Evolutionary conservation across 2,797 vertebrate genomes (phyloP), one percentile per base, ranked within the genome.

Genomic region (Parauchenoglanis punctatus): DNA sequence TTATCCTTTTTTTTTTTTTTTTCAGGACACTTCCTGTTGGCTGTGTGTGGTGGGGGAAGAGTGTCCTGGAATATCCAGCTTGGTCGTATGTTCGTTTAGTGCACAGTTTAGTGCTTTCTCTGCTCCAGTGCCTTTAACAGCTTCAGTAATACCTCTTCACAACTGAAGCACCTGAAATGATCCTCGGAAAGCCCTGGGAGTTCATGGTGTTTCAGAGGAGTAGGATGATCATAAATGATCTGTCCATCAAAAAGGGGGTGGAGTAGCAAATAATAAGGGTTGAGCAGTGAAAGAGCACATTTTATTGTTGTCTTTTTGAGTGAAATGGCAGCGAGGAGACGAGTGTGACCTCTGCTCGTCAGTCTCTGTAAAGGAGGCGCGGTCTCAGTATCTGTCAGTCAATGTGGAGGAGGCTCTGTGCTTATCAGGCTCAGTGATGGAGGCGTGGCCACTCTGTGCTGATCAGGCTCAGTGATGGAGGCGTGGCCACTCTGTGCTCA

Each of bases 21-120:
- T 77, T 20, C 58, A 20, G 58, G 80, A 83, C 67, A 61, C 65
- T 87, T 87, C 70, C 86, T 75, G 72, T 67, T n/a, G 46, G 44
- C 17, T 63, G 59, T 44, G 31, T 65, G 44, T 59, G 25, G 52
- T 70, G 65, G 49, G 25, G 63, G 23, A n/a, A 28, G 31, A 28
- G 76, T 86, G 40, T 18, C 25, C 54, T 23, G 63, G 13, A 63
- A 75, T 31, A 35, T 82, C 68, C 70, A 65, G 78, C 63, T 54
- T 76, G 7, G n/a, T 3, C 25, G 4, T 49, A 1, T 81, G 20
- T 11, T 25, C 7, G 18, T 18, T 46, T 25, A 75, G 40, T n/a
- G 40, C 20, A 49, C 40, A 1, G 40, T 49, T 72, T 44, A 72
- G 68, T 72, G 70, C 18, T 54, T 54, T 77, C 75, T 54, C 25